Evolutionary conservation across 2,113 vertebrate species (phyloP).

Genomic region (western clawed frog (Xenopus tropicalis)): DNA sequence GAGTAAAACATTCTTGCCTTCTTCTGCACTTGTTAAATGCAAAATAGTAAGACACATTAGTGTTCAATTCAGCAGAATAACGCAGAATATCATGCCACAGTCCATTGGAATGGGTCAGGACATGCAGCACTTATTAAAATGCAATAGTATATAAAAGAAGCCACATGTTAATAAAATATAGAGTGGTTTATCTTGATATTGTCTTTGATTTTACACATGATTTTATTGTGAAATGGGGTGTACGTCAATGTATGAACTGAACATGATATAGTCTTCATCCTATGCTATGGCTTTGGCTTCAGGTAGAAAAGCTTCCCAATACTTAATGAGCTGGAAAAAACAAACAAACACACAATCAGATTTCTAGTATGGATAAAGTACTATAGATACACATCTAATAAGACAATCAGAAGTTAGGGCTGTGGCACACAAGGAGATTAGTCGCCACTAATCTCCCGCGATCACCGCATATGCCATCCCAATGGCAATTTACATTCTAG

Average conservation of each 20-base stretch:
- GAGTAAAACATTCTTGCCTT: conserved; percentile 67
- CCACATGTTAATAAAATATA: conserved; percentile 79
- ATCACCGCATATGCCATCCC: too few species aligned
- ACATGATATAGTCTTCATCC: conserved; percentile 59
- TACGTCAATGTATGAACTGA: conserved; percentile 55
- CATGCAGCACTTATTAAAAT: conserved; percentile 74
- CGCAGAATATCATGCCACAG: conserved; percentile 77
- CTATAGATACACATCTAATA: not conserved
- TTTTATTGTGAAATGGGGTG: conserved; percentile 66
- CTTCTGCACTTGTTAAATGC: conserved; percentile 66
- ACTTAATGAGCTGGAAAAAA: conserved; percentile 88
- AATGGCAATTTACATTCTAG: too few species aligned
- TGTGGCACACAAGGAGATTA: too few species aligned
- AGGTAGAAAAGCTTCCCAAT: conserved; percentile 97
- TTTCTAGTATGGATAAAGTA: not conserved
- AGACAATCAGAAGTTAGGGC: too few species aligned
- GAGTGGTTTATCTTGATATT: conserved; percentile 79
- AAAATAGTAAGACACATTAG: conserved; percentile 72
- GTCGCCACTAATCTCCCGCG: too few species aligned
- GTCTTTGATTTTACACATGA: conserved; percentile 59
- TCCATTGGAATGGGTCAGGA: conserved; percentile 67
- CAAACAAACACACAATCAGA: conserved; percentile 7
- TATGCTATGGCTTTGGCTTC: conserved; percentile 98
- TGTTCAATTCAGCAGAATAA: conserved; percentile 75
- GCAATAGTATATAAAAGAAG: conserved; percentile 66